Conservation (phyloP, 2,888 invertebrate species). For the Sabellastarte sp. region DNA sequence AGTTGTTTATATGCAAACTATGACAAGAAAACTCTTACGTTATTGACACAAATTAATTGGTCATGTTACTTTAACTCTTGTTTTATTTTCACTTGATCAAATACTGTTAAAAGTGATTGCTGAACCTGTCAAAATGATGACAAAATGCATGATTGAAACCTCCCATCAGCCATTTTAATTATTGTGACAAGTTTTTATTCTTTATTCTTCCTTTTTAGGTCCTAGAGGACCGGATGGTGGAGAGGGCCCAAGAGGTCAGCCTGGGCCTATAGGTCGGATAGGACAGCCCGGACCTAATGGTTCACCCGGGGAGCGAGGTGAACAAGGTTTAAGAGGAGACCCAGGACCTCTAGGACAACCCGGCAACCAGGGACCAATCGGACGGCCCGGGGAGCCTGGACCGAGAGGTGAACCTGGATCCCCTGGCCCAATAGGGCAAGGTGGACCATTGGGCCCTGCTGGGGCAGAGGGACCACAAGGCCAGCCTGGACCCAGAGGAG, state of each 20-base stretch:
- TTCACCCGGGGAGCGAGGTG: conserved; percentile 13
- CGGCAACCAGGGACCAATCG: conserved; percentile 31
- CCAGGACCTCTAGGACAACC: neutral
- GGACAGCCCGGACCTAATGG: conserved; percentile 15
- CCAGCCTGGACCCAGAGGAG: conserved; percentile 16
- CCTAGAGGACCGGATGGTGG: conserved; percentile 68
- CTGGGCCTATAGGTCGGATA: conserved; percentile 13
- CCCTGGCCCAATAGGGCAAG: conserved; percentile 14
- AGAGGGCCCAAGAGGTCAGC: conserved; percentile 61
- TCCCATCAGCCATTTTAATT: too few species aligned
- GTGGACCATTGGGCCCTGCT: conserved; percentile 21
- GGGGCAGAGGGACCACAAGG: conserved; percentile 8
- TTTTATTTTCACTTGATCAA: too few species aligned
- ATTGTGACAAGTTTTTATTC: too few species aligned
- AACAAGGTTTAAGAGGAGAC: conserved; percentile 13
- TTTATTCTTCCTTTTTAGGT: too few species aligned
- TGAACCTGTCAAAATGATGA: too few species aligned
- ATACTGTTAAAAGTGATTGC: too few species aligned
- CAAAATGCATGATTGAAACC: too few species aligned
- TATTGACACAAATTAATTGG: too few species aligned
- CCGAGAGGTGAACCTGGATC: conserved; percentile 16
- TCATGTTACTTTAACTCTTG: too few species aligned
- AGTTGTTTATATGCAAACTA: too few species aligned
- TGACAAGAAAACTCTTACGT: too few species aligned
- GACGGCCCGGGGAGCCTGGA: conserved; percentile 11